These are phyloP conservation scores for Aradophagus sp. DNA, from an alignment of 1,140 invertebrate genomes.

Conservation along the genomic window DNA sequence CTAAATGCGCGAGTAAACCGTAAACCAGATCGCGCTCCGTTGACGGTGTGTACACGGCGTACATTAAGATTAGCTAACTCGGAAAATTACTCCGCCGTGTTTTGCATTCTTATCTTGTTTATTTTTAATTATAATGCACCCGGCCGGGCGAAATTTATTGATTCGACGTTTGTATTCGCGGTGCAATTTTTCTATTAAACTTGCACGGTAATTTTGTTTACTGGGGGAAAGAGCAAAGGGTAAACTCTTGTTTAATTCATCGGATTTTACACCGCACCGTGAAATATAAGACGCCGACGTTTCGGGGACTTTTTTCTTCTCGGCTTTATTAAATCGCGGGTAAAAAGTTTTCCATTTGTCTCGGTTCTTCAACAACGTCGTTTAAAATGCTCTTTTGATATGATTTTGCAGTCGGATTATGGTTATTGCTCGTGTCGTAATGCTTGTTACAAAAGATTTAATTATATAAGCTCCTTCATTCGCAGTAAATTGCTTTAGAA, in stretches of 20 bases:
- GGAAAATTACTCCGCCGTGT: conserved; percentile 34
- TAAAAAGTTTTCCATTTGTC: too few relatives aligned
- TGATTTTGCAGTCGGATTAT: neutral
- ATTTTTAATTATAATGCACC: conserved; percentile 26
- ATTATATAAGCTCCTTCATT: neutral
- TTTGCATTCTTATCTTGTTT: conserved; percentile 21
- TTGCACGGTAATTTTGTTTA: conserved; percentile 11
- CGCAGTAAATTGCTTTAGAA: too few relatives aligned
- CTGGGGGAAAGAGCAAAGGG: neutral
- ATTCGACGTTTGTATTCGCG: conserved; percentile 14
- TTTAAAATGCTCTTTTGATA: neutral
- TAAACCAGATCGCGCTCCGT: conserved; percentile 8
- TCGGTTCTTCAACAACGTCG: too few relatives aligned
- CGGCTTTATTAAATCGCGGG: too few relatives aligned
- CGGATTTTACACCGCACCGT: neutral
- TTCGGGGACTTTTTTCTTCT: too few relatives aligned
- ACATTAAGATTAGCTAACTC: conserved; percentile 21
- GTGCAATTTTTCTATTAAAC: conserved; percentile 6
- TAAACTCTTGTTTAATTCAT: conserved; percentile 3
- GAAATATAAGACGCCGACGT: too few relatives aligned
- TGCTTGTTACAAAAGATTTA: conserved; percentile 6
- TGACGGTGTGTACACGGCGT: conserved; percentile 28
- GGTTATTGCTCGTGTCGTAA: conserved; percentile 1
- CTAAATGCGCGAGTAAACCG: conserved; percentile 1
- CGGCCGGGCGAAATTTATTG: conserved; percentile 21